Conservation (phyloP, 2,888 invertebrate genomes). For the Hipparchia semele region DNA sequence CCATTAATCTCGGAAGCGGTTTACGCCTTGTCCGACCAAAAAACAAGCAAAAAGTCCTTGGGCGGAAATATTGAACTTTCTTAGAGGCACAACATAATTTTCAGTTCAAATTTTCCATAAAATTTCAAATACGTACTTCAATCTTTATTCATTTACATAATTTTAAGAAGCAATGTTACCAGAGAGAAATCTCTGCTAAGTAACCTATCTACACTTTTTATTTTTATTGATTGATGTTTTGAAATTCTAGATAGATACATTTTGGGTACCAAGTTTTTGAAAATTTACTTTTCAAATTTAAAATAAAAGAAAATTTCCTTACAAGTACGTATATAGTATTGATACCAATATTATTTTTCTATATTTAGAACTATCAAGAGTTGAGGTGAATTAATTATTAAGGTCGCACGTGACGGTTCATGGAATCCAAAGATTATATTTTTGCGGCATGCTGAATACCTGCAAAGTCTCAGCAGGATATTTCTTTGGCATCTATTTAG, state of each 20-base stretch:
- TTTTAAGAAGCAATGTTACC: too few relatives aligned
- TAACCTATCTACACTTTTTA: too few relatives aligned
- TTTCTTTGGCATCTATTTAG: neutral
- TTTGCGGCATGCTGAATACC: neutral
- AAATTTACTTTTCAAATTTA: too few relatives aligned
- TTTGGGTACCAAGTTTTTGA: too few relatives aligned
- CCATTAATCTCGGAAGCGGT: slow-evolving; percentile 22
- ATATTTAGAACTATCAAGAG: neutral
- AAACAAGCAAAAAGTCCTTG: slow-evolving; percentile 14
- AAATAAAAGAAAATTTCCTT: too few relatives aligned
- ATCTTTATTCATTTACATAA: too few relatives aligned
- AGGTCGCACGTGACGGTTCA: slow-evolving; percentile 13
- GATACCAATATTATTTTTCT: too few relatives aligned
- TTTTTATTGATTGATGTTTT: too few relatives aligned
- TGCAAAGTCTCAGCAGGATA: neutral
- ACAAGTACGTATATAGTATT: too few relatives aligned
- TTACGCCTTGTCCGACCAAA: slow-evolving; percentile 13
- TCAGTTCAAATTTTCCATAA: neutral
- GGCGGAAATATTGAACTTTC: slow-evolving; percentile 12
- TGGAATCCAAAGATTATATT: slow-evolving; percentile 4
- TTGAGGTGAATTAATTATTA: slow-evolving; percentile 12
- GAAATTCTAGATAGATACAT: too few relatives aligned
- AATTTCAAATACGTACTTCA: too few relatives aligned
- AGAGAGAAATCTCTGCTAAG: too few relatives aligned
- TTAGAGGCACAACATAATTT: neutral